Percentiles rank a stretch among this genome's conserved stretches.
Evolutionary conservation across 2,113 vertebrate species (phyloP).

Genomic region (Microcebus murinus): DNA sequence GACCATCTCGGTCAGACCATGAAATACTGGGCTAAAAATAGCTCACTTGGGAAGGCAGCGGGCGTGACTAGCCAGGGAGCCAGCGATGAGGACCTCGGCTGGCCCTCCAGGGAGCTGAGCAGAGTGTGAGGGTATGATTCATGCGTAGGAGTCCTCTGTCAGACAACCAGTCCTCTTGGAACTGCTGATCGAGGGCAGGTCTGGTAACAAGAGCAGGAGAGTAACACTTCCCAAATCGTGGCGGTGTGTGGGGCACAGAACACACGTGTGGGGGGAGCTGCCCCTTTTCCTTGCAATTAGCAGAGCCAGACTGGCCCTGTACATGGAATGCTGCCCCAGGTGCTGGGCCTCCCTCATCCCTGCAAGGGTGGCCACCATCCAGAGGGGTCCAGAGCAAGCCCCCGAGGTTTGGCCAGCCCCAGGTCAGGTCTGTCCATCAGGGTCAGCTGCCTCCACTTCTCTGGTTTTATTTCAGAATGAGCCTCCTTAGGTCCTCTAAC

Average conservation of each 20-base stretch:
- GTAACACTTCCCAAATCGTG: not conserved
- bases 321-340: not conserved
- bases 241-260: not conserved
- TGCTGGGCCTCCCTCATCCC: not conserved
- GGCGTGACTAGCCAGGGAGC: not conserved
- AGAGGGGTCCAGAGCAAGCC: not conserved
- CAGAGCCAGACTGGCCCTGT: not conserved
- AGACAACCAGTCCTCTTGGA: not conserved
- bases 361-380: not conserved
- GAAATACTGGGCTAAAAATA: constrained; percentile 5
- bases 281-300: not conserved
- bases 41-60: not conserved
- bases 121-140: not conserved
- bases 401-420: not conserved
- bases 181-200: not conserved
- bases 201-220: not conserved
- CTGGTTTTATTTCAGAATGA: not conserved
- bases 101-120: not conserved
- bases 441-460: not conserved
- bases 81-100: not conserved
- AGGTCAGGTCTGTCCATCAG: not conserved
- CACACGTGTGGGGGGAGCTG: rapidly evolving
- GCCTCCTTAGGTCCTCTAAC: not conserved
- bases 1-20: not conserved
- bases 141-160: not conserved